Base-by-base conservation (phyloP, 2,888 invertebrate genomes). In the Tetragonisca angustula region DNA sequence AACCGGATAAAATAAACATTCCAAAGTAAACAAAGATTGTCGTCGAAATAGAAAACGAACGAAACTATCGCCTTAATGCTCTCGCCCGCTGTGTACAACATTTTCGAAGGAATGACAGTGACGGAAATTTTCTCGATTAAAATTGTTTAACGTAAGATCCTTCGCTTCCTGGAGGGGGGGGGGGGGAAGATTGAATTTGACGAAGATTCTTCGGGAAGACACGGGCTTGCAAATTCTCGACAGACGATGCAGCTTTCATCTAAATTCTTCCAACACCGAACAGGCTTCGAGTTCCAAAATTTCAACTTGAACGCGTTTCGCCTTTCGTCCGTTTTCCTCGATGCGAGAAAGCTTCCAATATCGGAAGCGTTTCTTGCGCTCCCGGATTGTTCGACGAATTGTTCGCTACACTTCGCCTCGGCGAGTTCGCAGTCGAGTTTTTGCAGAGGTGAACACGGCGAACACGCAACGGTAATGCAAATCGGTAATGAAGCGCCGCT, bases 401-500 rank as follows among this genome's bases (percentile, higher is more conserved):
- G 43, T 62, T 27, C 17, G 19, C 9, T 19, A 32, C 32, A 3
- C 4, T 68, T 5, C 24, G 4, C 17, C 9, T 11, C 27, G 15
- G 6, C 21, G 11, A n/a, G 2, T n/a, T 75, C 24, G 2, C 43
- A 21, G 43, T 9, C 4, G 5, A 9, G 36, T 36, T 43, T 11
- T 43, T 21, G 17, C 9, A 17, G 32, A 65, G n/a, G 27, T 11
- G 43, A 13, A 27, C 43, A 9, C 0, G 52, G 54, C n/a, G 6
- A 32, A 68, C 43, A 43, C 43, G 43, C 43, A 27, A n/a, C 9
- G 1, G n/a, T 5, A 64, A 76, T n/a, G 56, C 75, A 67, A 83
- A 76, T 69, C 68, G 43, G 43, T 43, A 43, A 43, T 5, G 1
- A 24, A 13, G 21, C n/a, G 2, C 36, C 27, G 54, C 52, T 36